Evolutionary conservation across 2,797 vertebrate species (phyloP), one percentile per base, ranked within the genome.

Genomic region (Gymnothorax reevesii): DNA sequence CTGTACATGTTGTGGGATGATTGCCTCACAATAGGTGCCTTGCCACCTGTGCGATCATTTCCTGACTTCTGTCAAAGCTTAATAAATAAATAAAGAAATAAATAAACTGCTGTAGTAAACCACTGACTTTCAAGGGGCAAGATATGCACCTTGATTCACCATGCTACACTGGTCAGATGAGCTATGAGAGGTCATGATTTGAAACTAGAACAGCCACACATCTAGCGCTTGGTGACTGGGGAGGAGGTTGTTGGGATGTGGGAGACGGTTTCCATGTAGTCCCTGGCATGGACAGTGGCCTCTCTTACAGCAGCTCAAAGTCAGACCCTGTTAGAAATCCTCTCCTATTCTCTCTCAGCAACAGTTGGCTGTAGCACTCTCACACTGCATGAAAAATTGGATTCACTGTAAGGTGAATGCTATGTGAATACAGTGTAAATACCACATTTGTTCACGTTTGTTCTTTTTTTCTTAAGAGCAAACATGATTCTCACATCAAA

Each of bases 141-240:
- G 25, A 49, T 52, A 33, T 59, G 59, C 33, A 42, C 33, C 33
- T 42, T 42, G 33, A 42, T 42, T 42, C 33, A 42, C 33, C 33
- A 42, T 42, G 9, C 66, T 64, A 54, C 62, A 42, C 22, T 64
- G 71, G 77, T 7, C 17, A 83, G 59, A 85, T 80, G 82, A 15
- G 57, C 83, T 69, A 15, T 54, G 13, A 86, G n/a, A 22, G 57
- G 69, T 5, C 62, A n/a, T 27, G 12, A 54, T 57, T 22, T 73
- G 59, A 82, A 80, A 85, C 73, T 60, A 55, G 60, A 77, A 49
- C 22, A 64, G 57, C 87, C 82, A 69, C 87, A 85, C 89, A 89
- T 89, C 86, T 88, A 85, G 60, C 84, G 59, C 27, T 12, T 84
- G 55, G 86, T 6, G 33, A 77, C 57, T 71, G 25, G 84, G 77